A percentile compares a stretch with the other conserved stretches of the same genome.
phyloP scores from a whole-genome alignment of 2,888 invertebrate genomes.

The Phorcus lineatus region DNA sequence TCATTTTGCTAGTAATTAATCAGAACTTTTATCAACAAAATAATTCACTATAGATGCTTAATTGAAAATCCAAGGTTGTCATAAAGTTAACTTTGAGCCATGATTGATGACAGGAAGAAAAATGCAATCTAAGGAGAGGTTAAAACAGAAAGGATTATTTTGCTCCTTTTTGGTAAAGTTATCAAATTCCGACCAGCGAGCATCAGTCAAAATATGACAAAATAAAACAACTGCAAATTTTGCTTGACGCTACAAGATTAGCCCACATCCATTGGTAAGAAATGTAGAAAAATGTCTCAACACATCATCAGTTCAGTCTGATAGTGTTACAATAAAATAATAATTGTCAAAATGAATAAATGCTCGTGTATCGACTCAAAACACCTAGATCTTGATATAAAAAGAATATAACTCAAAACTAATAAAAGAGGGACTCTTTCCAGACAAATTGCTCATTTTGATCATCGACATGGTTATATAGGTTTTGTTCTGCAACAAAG shows the following conservation, averaged over 20 bases:
- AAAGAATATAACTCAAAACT: constrained; percentile 5
- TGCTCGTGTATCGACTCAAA: neutral
- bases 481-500: neutral
- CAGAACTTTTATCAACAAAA: too few species aligned
- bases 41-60: too few species aligned
- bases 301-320: neutral
- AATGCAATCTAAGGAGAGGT: too few species aligned
- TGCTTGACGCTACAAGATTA: neutral
- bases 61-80: too few species aligned
- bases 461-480: neutral
- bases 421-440: neutral
- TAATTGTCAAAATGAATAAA: neutral
- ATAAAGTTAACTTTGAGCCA: too few species aligned
- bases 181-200: constrained; percentile 4
- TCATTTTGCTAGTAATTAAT: too few species aligned
- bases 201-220: constrained; percentile 10
- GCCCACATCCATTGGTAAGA: constrained; percentile 10
- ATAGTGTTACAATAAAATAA: neutral
- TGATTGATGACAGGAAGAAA: too few species aligned
- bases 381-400: neutral
- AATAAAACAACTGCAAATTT: constrained; percentile 3
- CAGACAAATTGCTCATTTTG: constrained; percentile 3
- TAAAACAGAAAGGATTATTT: neutral
- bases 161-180: neutral
- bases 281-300: neutral